Percentiles rank a stretch among this genome's conserved stretches.
Conservation (phyloP, 2,113 vertebrate genomes). For the Cryptoleucopteryx plumbea region DNA sequence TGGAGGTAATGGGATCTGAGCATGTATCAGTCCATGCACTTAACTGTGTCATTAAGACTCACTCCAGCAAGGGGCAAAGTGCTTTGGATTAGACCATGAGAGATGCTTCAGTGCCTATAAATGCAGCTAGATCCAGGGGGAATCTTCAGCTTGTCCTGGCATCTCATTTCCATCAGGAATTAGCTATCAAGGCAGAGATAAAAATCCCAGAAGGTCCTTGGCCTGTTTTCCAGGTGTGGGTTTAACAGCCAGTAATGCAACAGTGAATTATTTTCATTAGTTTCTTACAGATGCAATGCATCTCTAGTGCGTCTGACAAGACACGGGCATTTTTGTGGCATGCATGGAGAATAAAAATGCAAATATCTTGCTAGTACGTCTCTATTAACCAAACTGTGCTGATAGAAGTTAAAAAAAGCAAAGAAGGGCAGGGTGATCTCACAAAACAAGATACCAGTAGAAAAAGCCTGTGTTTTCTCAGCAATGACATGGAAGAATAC, state of each 20-base stretch:
- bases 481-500: background rate
- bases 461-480: background rate
- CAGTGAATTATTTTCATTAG: background rate
- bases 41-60: background rate
- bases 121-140: background rate
- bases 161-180: background rate
- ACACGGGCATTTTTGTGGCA: background rate
- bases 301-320: background rate
- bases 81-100: background rate
- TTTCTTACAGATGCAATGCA: background rate
- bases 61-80: background rate
- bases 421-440: background rate
- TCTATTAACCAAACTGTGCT: background rate
- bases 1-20: background rate
- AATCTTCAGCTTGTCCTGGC: background rate
- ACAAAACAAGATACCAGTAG: background rate
- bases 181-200: background rate
- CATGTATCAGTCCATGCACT: background rate
- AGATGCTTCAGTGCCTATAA: background rate
- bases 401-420: background rate
- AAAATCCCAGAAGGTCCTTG: background rate
- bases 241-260: background rate
- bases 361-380: background rate
- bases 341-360: fast-evolving
- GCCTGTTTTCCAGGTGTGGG: background rate